Base-by-base conservation (phyloP, 2,888 invertebrate species). In the Lasioglossum lativentre region DNA sequence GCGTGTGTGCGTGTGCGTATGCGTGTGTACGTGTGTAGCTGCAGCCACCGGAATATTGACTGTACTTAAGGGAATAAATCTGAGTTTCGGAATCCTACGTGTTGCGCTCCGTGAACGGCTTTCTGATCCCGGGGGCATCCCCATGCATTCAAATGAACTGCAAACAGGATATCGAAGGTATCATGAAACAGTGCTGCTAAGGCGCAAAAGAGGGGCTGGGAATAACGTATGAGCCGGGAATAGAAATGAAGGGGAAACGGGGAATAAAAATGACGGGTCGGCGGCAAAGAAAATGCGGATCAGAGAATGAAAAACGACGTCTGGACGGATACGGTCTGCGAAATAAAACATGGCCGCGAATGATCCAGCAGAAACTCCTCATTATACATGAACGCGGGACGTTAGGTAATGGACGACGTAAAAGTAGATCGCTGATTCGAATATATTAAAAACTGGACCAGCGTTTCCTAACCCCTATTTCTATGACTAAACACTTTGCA, bases 61-160 rank as follows among this genome's bases (percentile, higher is more conserved):
- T 80, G 81, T 90, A 77, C 90, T 90, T 90, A 87, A 78, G 82
- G 89, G 81, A 90, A 92, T 92, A 91, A 92, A 91, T 91, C 91
- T 84, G 79, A 85, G 86, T 91, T 87, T 84, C 85, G 86, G 80
- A 89, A 86, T 88, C 85, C 87, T 92, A 91, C 91, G 91, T 92
- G 92, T 91, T 91, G 90, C 88, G 87, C 86, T 27, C 78, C 68
- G 78, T 83, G 84, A 85, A 89, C 87, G 82, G 84, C 76, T 83
- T 80, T 80, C 85, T 87, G 86, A 92, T 91, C 91, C 91, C 85
- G 59, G 73, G 83, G 82, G 84, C 79, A 84, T 80, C 82, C 52
- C 84, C 88, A 91, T 91, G 91, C 89, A 90, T 93, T 90, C 87
- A 90, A 93, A 93, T 90, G 89, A 91, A 88, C 86, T 89, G 87